Conservation (phyloP, 2,888 invertebrate species). For the Coecobrya sp. region DNA sequence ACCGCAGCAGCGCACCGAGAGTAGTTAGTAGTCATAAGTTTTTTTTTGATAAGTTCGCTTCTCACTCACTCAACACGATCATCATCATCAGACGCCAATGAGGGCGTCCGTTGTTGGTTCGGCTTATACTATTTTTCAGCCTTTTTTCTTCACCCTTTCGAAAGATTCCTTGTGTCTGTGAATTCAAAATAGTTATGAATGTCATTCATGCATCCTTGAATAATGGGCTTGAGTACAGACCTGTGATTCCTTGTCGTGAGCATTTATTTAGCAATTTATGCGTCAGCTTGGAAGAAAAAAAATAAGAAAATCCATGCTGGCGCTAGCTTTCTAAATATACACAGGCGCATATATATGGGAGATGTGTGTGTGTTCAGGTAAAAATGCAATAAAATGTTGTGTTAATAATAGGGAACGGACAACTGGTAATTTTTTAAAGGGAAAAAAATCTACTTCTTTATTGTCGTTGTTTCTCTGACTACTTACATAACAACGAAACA, state of each 20-base stretch:
- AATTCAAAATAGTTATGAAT: conserved; percentile 75
- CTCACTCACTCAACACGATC: conserved; percentile 57
- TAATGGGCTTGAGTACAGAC: conserved; percentile 78
- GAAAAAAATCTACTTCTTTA: conserved; percentile 20
- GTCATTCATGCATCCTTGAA: conserved; percentile 80
- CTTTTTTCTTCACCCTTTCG: conserved; percentile 71
- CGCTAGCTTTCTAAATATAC: conserved; percentile 14
- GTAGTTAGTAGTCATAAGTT: conserved; percentile 6
- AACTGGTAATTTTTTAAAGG: conserved; percentile 30
- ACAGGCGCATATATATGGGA: background rate
- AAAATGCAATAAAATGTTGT: conserved; percentile 41
- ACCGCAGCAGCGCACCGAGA: conserved; percentile 8
- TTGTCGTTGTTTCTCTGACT: background rate
- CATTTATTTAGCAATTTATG: conserved; percentile 81
- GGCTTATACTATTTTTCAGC: conserved; percentile 38
- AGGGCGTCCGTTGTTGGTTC: conserved; percentile 38
- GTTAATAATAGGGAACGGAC: conserved; percentile 45
- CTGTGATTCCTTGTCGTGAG: conserved; percentile 78
- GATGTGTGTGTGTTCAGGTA: conserved; percentile 28
- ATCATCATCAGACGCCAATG: conserved; percentile 59
- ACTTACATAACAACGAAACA: background rate
- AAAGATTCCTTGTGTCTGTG: conserved; percentile 59
- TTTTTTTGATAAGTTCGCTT: background rate
- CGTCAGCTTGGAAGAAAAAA: conserved; percentile 72
- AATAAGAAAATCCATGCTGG: conserved; percentile 64